Conservation (phyloP, 2,797 vertebrate genomes). For the Tokudaia tokunoshimensis region DNA sequence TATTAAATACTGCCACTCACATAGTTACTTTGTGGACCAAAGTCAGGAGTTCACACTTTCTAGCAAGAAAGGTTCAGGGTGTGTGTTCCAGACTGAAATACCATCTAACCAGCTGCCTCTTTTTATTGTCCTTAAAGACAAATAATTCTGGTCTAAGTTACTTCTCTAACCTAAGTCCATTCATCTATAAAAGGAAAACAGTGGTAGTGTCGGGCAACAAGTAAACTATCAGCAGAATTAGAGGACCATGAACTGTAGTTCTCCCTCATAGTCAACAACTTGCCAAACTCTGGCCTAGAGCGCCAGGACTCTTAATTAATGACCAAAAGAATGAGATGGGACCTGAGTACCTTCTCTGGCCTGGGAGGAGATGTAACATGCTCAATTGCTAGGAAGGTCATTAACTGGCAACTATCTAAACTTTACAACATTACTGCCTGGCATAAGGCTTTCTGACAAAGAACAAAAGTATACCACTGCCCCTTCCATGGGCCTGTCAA, state of each 20-base stretch:
- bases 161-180: neutral
- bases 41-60: neutral
- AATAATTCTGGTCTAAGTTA: neutral
- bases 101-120: neutral
- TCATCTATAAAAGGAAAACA: slow-evolving; percentile 18
- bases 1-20: neutral
- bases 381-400: neutral
- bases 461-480: neutral
- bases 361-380: neutral
- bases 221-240: neutral
- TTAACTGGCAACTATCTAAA: neutral
- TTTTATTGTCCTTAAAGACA: slow-evolving; percentile 8
- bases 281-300: neutral
- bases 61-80: neutral
- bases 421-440: neutral
- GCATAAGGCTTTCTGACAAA: neutral
- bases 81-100: neutral
- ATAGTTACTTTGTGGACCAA: neutral
- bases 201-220: neutral
- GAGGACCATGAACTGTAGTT: neutral
- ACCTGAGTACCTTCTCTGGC: neutral
- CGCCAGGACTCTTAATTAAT: neutral
- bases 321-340: neutral
- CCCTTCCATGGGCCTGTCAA: neutral
- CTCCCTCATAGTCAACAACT: neutral